A percentile compares a stretch with the other conserved stretches of the same genome.
Conservation (phyloP, 2,888 invertebrate genomes). For the Argynnis bischoffii region DNA sequence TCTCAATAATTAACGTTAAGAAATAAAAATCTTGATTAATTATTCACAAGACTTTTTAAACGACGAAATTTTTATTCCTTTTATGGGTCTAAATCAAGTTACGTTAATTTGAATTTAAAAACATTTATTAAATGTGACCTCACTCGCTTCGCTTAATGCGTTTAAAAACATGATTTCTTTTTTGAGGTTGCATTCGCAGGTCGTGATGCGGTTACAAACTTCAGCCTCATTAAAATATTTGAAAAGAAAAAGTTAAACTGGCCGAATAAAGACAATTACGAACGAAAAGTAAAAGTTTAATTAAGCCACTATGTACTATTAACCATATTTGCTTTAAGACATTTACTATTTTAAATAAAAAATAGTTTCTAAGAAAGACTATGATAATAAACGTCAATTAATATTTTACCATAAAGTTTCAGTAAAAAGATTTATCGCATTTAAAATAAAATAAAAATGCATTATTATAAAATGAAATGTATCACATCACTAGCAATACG, state of each 20-base stretch:
- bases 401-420: neutral
- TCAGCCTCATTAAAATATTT: slow-evolving; percentile 33
- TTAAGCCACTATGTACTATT: neutral
- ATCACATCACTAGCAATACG: slow-evolving; percentile 49
- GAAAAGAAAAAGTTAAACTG: slow-evolving; percentile 30
- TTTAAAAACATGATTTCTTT: slow-evolving; percentile 36
- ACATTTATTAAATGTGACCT: slow-evolving; percentile 34
- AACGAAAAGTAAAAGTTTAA: slow-evolving; percentile 21
- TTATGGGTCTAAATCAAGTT: slow-evolving; percentile 26
- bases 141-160: slow-evolving; percentile 20
- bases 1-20: slow-evolving; percentile 17
- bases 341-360: neutral
- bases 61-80: slow-evolving; percentile 25
- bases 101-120: slow-evolving; percentile 38
- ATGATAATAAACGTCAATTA: neutral
- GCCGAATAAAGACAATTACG: slow-evolving; percentile 19
- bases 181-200: slow-evolving; percentile 26
- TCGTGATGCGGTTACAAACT: slow-evolving; percentile 40
- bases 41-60: slow-evolving; percentile 21
- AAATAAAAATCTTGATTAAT: slow-evolving; percentile 26
- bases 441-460: neutral
- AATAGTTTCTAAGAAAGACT: neutral
- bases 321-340: neutral
- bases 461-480: slow-evolving; percentile 38
- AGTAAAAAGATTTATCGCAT: neutral